Percentiles rank a stretch among this genome's conserved stretches.
Evolutionary conservation across 2,797 vertebrate species (phyloP).

Genomic region (Lagodon rhomboides): DNA sequence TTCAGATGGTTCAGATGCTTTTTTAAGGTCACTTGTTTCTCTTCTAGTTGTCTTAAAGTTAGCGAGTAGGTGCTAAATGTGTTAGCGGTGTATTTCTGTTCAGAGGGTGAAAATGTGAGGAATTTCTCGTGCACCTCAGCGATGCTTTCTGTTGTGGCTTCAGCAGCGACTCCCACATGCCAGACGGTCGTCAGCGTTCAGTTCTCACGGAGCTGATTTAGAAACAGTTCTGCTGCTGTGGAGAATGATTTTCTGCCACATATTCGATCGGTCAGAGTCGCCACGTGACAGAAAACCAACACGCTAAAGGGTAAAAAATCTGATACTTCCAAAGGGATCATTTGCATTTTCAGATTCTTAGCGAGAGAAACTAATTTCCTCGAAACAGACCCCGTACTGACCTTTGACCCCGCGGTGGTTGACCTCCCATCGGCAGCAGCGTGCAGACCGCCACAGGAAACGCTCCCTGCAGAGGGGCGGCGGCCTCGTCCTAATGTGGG

Average conservation of each 20-base stretch:
- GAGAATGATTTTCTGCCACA: neutral
- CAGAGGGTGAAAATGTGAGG: slow-evolving; percentile 45
- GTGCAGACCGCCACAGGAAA: slow-evolving; percentile 66
- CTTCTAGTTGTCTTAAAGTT: neutral
- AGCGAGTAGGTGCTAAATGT: slow-evolving; percentile 28
- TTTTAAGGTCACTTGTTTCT: neutral
- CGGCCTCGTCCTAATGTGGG: slow-evolving; percentile 53
- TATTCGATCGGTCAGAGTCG: neutral
- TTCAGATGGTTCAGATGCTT: too few relatives aligned
- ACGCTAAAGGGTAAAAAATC: neutral
- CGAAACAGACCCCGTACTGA: slow-evolving; percentile 46
- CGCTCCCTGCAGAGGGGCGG: slow-evolving; percentile 62
- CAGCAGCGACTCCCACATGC: slow-evolving; percentile 29
- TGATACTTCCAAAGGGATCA: neutral
- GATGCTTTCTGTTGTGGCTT: slow-evolving; percentile 39
- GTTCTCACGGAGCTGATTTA: slow-evolving; percentile 1
- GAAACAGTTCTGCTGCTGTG: neutral
- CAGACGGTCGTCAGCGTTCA: slow-evolving; percentile 5
- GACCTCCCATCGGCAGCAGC: slow-evolving; percentile 61
- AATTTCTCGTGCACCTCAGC: slow-evolving; percentile 51
- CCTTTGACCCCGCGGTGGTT: slow-evolving; percentile 56
- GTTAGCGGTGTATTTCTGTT: slow-evolving; percentile 26
- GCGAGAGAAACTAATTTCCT: slow-evolving; percentile 61
- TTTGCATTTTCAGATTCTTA: slow-evolving; percentile 50
- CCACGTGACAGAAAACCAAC: neutral